Evolutionary conservation across 2,888 invertebrate species (phyloP).

Genomic region (Dastarcus helophoroides): DNA sequence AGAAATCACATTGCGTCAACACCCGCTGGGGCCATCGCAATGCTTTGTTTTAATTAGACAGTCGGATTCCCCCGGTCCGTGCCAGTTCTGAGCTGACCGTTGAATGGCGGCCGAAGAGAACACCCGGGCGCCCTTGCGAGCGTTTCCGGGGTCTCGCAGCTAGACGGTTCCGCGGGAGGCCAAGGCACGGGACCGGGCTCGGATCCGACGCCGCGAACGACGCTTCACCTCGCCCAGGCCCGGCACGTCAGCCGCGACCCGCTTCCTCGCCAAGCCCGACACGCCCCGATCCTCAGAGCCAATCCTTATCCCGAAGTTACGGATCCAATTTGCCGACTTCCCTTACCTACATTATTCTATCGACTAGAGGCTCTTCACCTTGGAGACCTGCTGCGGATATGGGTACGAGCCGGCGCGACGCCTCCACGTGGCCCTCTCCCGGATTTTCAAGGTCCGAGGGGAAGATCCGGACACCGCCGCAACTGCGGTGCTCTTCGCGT

Average conservation of each 20-base stretch:
- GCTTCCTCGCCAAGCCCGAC: constrained; percentile 44
- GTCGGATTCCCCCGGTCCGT: constrained; percentile 21
- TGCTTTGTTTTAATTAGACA: constrained; percentile 23
- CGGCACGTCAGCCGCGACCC: constrained; percentile 23
- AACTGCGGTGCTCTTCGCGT: constrained; percentile 39
- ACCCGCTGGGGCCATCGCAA: constrained; percentile 19
- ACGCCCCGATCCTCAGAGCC: no score
- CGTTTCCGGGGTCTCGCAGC: constrained; percentile 21
- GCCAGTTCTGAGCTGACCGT: constrained; percentile 22
- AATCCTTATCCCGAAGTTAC: no score
- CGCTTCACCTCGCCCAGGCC: constrained; percentile 17
- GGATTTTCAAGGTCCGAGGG: constrained; percentile 36
- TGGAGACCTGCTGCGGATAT: constrained; percentile 69
- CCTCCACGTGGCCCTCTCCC: constrained; percentile 26
- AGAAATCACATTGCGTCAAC: constrained; percentile 22
- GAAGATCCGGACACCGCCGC: constrained; percentile 38
- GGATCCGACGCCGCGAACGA: constrained; percentile 22
- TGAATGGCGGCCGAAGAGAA: constrained; percentile 14
- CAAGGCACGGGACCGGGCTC: constrained; percentile 36
- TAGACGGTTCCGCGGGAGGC: constrained; percentile 30
- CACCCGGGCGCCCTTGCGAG: constrained; percentile 1
- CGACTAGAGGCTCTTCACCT: constrained; percentile 19
- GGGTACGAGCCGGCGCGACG: constrained; percentile 38
- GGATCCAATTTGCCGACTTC: constrained; percentile 56
- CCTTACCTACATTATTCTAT: constrained; percentile 37